phyloP scores from a whole-genome alignment of 2,888 invertebrate genomes.

The Schizaphis graminum region DNA sequence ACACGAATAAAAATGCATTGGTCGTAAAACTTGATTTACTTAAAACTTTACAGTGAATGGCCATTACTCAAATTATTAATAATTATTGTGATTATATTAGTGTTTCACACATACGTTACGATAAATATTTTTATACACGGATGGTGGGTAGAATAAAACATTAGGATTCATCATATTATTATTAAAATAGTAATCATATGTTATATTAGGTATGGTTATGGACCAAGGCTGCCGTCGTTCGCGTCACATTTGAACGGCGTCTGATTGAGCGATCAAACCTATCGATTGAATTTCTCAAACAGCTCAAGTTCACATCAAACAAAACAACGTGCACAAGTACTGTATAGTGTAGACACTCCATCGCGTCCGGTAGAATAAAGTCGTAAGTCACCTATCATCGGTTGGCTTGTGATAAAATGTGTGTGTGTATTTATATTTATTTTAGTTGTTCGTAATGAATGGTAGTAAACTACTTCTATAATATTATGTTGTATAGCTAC shows the following conservation, averaged over 20 bases:
- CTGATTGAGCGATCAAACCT: background rate
- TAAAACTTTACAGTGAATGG: background rate
- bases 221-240: background rate
- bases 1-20: background rate
- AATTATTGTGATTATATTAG: background rate
- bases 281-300: background rate
- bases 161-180: background rate
- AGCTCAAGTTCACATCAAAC: background rate
- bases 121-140: background rate
- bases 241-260: background rate
- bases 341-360: background rate
- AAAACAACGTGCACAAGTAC: background rate
- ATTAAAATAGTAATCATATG: background rate
- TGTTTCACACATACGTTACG: background rate
- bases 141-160: background rate
- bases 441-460: background rate
- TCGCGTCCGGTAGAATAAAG: background rate
- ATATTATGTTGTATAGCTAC: background rate
- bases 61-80: background rate
- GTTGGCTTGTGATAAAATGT: background rate
- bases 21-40: background rate
- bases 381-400: background rate
- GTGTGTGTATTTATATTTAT: background rate
- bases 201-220: background rate
- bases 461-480: background rate